These are phyloP conservation scores for Ginglymostoma cirratum DNA, from an alignment of 2,113 vertebrate species.

Conservation along the genomic window DNA sequence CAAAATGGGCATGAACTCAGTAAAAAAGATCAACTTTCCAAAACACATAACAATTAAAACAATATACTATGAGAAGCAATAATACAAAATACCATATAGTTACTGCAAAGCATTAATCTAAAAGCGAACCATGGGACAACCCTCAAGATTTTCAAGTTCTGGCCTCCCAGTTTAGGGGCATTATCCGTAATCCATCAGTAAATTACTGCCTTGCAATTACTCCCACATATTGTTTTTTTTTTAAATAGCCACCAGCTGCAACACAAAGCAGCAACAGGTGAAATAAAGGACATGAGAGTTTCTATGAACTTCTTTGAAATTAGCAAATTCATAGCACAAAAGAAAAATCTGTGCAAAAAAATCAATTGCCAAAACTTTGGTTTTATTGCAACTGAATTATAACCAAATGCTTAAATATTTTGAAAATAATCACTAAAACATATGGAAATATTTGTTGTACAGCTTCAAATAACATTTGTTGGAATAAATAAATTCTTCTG, in stretches of 20 bases:
- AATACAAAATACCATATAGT: neutral
- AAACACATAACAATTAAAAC: neutral
- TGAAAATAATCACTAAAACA: neutral
- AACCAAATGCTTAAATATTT: constrained; percentile 8
- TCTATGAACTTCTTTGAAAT: neutral
- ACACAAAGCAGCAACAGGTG: neutral
- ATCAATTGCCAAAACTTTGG: neutral
- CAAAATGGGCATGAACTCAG: neutral
- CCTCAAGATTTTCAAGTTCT: neutral
- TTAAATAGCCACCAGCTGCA: neutral
- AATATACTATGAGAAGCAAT: neutral
- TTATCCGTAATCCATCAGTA: neutral
- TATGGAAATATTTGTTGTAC: neutral
- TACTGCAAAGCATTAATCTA: neutral
- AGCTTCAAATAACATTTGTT: neutral
- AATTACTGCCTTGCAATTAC: neutral
- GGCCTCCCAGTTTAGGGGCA: neutral
- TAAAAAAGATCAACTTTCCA: neutral
- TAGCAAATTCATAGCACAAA: neutral
- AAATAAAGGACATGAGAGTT: neutral
- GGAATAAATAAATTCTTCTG: neutral
- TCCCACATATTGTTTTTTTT: neutral
- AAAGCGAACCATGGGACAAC: neutral
- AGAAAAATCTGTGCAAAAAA: neutral
- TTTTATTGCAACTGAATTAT: neutral